phyloP scores from a whole-genome alignment of 2,888 invertebrate genomes.

The Ferrisia virgata region DNA sequence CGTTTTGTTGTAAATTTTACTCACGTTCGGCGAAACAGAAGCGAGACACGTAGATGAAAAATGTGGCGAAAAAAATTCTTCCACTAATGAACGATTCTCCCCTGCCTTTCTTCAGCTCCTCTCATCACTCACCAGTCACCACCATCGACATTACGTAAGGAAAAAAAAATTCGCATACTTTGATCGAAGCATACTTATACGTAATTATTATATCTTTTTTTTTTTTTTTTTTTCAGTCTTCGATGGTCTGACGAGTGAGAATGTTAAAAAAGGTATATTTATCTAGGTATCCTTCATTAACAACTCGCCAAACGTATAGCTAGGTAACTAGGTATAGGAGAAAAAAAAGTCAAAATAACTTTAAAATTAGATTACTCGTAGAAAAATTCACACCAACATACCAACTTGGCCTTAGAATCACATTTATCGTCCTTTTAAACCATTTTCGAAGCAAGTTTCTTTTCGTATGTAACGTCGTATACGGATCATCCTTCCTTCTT shows the following conservation, averaged over 20 bases:
- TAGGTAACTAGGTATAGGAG: too few species aligned
- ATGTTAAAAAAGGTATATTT: background rate
- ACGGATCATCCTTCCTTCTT: background rate
- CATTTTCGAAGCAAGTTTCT: background rate
- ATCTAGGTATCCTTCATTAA: background rate
- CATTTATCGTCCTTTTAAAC: constrained; percentile 30
- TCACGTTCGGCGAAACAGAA: background rate
- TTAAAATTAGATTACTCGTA: constrained; percentile 20
- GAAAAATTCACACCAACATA: constrained; percentile 3
- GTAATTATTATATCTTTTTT: too few species aligned
- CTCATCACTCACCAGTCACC: background rate
- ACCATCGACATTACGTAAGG: background rate
- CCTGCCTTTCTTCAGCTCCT: too few species aligned
- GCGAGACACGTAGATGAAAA: background rate
- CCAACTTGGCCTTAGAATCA: constrained; percentile 24
- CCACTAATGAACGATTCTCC: background rate
- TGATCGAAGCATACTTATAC: background rate
- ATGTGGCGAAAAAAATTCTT: background rate
- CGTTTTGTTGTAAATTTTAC: background rate
- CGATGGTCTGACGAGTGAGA: too few species aligned
- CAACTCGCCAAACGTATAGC: background rate
- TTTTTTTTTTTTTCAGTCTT: too few species aligned
- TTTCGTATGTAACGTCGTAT: too few species aligned
- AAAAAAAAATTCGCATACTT: constrained; percentile 7
- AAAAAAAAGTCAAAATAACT: constrained; percentile 9